These are phyloP conservation scores for Cydia pomonella DNA, from an alignment of 1,140 invertebrate species.

Conservation along the genomic window DNA sequence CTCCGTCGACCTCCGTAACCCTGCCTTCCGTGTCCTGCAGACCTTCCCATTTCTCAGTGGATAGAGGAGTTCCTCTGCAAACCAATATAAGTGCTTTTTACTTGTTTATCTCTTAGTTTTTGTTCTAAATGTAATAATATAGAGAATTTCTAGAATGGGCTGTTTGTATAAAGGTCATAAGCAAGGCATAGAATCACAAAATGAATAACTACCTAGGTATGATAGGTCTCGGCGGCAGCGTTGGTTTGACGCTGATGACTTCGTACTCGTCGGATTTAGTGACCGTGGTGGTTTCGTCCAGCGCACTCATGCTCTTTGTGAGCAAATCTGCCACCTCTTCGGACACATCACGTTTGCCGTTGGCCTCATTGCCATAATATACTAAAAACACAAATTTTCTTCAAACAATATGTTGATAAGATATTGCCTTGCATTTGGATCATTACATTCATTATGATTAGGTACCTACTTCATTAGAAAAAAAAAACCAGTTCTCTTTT, in stretches of 20 bases:
- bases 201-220: slow-evolving; percentile 70
- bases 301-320: slow-evolving; percentile 67
- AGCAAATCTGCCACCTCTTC: slow-evolving; percentile 71
- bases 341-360: slow-evolving; percentile 65
- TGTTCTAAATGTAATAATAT: no score
- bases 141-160: no score
- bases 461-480: no score
- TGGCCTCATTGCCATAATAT: slow-evolving; percentile 68
- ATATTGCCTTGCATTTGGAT: not conserved
- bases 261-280: slow-evolving; percentile 85
- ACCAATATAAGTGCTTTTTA: slow-evolving; percentile 55
- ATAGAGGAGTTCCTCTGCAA: slow-evolving; percentile 85
- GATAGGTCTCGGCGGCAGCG: slow-evolving; percentile 81
- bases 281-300: slow-evolving; percentile 67
- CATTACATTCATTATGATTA: no score
- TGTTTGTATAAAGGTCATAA: no score
- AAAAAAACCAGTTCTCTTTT: no score
- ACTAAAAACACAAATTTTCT: slow-evolving; percentile 32
- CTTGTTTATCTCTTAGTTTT: not conserved
- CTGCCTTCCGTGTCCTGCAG: slow-evolving; percentile 89
- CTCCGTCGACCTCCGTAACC: slow-evolving; percentile 84
- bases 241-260: slow-evolving; percentile 83
- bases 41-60: slow-evolving; percentile 88
- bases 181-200: no score
- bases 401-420: slow-evolving; percentile 39